A percentile compares a stretch with the other conserved stretches of the same genome.
Conservation (phyloP, 2,888 invertebrate genomes). For the Erpobdella octoculata region DNA sequence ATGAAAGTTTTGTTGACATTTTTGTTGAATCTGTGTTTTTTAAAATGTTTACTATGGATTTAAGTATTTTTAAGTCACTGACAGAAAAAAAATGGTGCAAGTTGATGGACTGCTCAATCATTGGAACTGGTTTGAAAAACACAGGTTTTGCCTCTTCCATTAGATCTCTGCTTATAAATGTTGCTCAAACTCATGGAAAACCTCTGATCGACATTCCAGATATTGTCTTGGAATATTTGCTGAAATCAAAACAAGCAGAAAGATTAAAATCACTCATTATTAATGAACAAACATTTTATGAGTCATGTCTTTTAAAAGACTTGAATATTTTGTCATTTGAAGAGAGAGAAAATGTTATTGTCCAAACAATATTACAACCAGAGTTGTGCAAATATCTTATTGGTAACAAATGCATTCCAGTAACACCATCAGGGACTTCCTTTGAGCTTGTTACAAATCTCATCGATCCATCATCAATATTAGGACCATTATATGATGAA, state of each 20-base stretch:
- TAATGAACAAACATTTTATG: conserved; percentile 32
- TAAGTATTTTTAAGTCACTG: neutral
- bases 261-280: neutral
- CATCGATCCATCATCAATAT: too few species aligned
- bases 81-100: neutral
- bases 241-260: neutral
- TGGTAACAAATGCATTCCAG: too few species aligned
- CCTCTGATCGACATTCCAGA: neutral
- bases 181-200: too few species aligned
- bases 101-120: neutral
- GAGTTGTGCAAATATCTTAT: too few species aligned
- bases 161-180: too few species aligned
- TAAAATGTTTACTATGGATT: too few species aligned
- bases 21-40: neutral
- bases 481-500: conserved; percentile 36
- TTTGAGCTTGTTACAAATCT: too few species aligned
- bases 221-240: neutral
- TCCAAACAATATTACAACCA: too few species aligned
- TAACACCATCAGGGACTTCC: too few species aligned
- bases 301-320: conserved; percentile 37
- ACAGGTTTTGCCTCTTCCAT: neutral
- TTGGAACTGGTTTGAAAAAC: neutral
- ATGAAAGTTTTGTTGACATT: neutral
- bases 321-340: too few species aligned
- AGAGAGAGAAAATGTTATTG: too few species aligned